phyloP scores from a whole-genome alignment of 2,113 vertebrate species.

The Urocitellus parryii region DNA sequence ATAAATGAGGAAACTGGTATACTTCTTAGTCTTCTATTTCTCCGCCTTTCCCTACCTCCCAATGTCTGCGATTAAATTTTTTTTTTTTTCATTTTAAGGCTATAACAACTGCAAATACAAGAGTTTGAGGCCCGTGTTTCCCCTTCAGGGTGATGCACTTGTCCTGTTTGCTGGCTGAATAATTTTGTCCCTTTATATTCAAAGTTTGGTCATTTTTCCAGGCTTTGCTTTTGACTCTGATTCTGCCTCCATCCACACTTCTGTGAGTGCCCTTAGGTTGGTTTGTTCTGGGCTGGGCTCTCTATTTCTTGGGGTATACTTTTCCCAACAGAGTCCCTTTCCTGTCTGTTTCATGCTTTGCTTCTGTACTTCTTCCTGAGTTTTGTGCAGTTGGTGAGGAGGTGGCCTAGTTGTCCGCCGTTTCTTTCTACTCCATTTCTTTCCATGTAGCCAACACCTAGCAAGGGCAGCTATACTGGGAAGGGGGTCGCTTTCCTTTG shows the following conservation, averaged over 20 bases:
- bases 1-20: not conserved
- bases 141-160: not conserved
- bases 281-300: not conserved
- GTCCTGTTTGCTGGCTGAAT: not conserved
- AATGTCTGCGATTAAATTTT: slow-evolving; percentile 4
- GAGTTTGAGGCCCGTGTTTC: not conserved
- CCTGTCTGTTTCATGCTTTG: not conserved
- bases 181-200: not conserved
- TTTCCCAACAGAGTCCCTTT: not conserved
- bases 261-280: not conserved
- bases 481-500: not conserved
- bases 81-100: not conserved
- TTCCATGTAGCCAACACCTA: not conserved
- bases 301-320: not conserved
- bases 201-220: not conserved
- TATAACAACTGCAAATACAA: not conserved
- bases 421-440: not conserved
- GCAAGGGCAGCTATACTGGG: not conserved
- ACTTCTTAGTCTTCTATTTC: not conserved
- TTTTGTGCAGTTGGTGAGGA: not conserved
- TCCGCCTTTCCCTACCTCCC: not conserved
- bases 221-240: not conserved
- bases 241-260: not conserved
- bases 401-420: not conserved
- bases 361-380: not conserved